Evolutionary conservation across 2,888 invertebrate genomes (phyloP), one percentile per base, ranked within the genome.

Genomic region (Mimumesa dahlbomi): DNA sequence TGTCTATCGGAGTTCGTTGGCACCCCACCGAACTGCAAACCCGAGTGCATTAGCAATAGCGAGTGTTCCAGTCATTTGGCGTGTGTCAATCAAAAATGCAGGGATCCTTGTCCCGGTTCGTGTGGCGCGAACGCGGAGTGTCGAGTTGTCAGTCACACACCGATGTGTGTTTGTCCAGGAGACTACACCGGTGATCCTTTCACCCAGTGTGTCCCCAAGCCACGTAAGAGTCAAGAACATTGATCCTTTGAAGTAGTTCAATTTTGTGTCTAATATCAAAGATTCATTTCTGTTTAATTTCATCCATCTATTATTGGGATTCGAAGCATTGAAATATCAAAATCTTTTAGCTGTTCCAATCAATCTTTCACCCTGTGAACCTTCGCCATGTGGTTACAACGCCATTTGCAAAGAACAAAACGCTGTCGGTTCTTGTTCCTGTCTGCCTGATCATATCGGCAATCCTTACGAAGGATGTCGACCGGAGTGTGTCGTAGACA

Each of bases 401-500:
- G 92, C 94, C 21, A 84, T 91, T 58, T 93, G 93, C 80, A 91
- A 90, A 82, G 92, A 91, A 64, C 84, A 84, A 16, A 87, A 88
- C 52, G 90, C 89, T 25, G 89, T 87, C 59, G 91, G 93, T 16
- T 91, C 92, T 36, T 93, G 93, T 77, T 89, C 90, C 11, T 93
- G 93, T 76, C 80, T 91, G 42, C 89, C 91, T 2, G 92, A 93
- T 57, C 94, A 93, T 83, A 90, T 92, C 52, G 94, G 94, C 63
- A 92, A 93, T 81, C 94, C 94, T 18, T 92, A 92, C 68, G 93
- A 93, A 84, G 90, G 90, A 79, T 96, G 95, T 87, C 91, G 95
- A 82, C 95, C 95, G 0, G 95, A 95, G 89, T 95, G 95, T 86
- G 92, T 93, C n/a, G 92, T 94, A 3, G 94, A 95, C 85, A 93